Conservation (phyloP, 2,113 vertebrate species). For the Chlorocebus sabaeus region DNA sequence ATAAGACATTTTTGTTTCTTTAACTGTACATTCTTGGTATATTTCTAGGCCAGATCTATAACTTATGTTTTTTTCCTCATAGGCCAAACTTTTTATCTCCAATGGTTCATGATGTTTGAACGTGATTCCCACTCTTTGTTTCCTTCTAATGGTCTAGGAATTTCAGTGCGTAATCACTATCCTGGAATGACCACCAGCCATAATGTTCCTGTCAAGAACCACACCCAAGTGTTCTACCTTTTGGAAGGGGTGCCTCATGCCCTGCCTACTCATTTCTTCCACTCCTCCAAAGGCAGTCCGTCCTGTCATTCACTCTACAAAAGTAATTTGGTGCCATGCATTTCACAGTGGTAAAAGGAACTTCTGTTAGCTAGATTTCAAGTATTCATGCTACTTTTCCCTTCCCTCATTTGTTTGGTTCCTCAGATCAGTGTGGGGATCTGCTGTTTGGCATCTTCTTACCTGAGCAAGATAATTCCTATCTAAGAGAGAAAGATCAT, state of each 20-base stretch:
- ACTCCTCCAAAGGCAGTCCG: slow-evolving; percentile 38
- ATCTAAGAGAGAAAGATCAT: background rate
- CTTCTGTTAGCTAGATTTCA: slow-evolving; percentile 22
- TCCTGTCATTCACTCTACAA: slow-evolving; percentile 7
- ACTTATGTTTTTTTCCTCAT: background rate
- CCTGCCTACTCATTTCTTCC: slow-evolving; percentile 15
- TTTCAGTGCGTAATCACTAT: slow-evolving; percentile 45
- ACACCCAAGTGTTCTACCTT: slow-evolving; percentile 46
- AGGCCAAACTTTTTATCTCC: background rate
- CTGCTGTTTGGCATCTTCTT: slow-evolving; percentile 11
- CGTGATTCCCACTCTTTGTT: slow-evolving; percentile 9
- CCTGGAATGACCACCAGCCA: slow-evolving; percentile 23
- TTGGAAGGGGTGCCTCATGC: slow-evolving; percentile 34
- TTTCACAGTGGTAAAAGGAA: slow-evolving; percentile 38
- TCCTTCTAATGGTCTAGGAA: background rate
- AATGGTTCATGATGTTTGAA: background rate
- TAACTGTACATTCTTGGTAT: background rate
- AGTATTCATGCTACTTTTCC: slow-evolving; percentile 7
- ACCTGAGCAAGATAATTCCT: slow-evolving; percentile 11
- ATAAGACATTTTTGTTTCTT: background rate
- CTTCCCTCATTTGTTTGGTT: background rate
- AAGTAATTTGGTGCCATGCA: slow-evolving; percentile 33
- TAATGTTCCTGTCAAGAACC: slow-evolving; percentile 39
- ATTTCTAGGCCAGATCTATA: background rate
- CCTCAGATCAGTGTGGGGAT: background rate